Base-by-base conservation (phyloP, 2,888 invertebrate genomes). In the Drosophila dives region DNA sequence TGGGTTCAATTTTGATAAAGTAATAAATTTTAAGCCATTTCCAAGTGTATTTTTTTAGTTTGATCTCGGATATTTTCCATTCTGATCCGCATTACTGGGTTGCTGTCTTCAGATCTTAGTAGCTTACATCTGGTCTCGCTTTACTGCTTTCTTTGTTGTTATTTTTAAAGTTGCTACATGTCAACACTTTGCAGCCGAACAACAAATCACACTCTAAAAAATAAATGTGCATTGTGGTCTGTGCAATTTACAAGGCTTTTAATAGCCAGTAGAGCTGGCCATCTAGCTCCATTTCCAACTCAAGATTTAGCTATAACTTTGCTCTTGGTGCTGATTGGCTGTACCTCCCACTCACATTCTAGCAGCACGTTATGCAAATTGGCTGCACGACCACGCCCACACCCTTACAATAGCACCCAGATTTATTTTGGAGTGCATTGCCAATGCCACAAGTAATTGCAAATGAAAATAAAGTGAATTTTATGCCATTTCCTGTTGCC, bases 361-460 rank as follows among this genome's bases (percentile, higher is more conserved):
- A 12, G 26, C 17, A 34, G 26, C 38, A 45, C 45, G 45, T 40
- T 71, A 77, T 79, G 80, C 64, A 77, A 79, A 80, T 80, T 78
- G 73, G 66, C 65, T 63, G 67, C 53, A 60, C 50, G 53, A 70
- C 68, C 77, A 77, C 71, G 68, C 56, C 75, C 78, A 78, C 76
- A 42, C 54, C 42, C 61, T 53, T 48, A 38, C 42, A 45, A 42
- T 26, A 58, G 64, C 34, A 54, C 61, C 58, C 67, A 55, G 32
- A 42, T 20, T 26, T 64, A 6, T 65, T 34, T 23, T n/a, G 12
- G 59, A 71, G 63, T 38, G 64, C 76, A 72, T 63, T 64, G 77
- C 69, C 72, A 79, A 79, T 80, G 80, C 72, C 69, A 72, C 60
- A 55, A 72, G 79, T 80, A 77, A 80, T 77, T 80, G 81, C 77